Base-by-base conservation (phyloP, 1,140 invertebrate species). In the Anoplolepis gracilipes region DNA sequence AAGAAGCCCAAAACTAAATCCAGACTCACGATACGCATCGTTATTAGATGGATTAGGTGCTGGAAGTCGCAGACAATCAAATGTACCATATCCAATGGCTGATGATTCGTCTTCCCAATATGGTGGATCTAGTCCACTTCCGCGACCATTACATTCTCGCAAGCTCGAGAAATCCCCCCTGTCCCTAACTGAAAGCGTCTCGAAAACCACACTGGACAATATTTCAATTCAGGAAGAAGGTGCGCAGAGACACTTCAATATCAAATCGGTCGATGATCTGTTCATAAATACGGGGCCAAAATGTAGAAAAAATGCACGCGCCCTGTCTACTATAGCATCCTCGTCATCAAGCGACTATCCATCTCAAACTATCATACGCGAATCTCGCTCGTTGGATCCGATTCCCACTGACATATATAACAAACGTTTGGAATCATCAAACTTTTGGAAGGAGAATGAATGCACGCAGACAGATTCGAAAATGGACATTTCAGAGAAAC, bases 1-100 rank as follows among this genome's bases (percentile, higher is more conserved):
- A 1, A 96, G 96, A 70, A 98, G 97, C 93, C 97, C 97, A 0
- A 97, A 97, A 88, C 91, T 97, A 19, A 96, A 97, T 82, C 94
- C 95, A 0, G 97, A 97, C 65, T 97, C 97, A 0, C 94, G 97
- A 28, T 97, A 97, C 88, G 95, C 96, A 28, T 96, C 95, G n/a
- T 91, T 94, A 7, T 87, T 94, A 57, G 95, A 79, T 28, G 94
- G 93, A 25, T 92, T 95, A 49, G 94, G 95, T 0, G 92, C 95
- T 0, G 95, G 95, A 11, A 96, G 95, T 87, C 92, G 96, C 25
- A 93, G 96, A 22, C 96, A 96, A 73, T 96, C 96, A 0, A 95
- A 94, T 87, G 95, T 96, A 5, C 95, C 95, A 28, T 93, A 94
- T 55, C 72, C 93, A 81, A 87, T 78, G 7, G 85, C 89, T 7